Evolutionary conservation across 2,113 vertebrate genomes (phyloP), one percentile per base, ranked within the genome.

Genomic region (Melospiza melodia): DNA sequence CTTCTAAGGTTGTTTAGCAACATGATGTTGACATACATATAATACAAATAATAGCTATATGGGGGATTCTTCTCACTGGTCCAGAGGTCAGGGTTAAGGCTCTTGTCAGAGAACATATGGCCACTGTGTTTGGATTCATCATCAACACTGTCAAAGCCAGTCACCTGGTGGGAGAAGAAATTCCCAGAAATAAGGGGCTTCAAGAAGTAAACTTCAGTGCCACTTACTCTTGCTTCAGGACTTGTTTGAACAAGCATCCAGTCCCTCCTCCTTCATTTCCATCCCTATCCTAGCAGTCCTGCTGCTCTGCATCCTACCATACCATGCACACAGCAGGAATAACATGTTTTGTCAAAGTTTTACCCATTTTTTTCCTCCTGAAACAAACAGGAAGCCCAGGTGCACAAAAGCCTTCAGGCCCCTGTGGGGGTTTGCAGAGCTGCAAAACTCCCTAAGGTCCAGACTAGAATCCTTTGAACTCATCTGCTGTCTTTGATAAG

Each of bases 1-100:
- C 98, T 99, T 95, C 99, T 98, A 77, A 99, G 98, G 97, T 99
- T 99, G 98, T 99, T 99, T 76, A 99, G 98, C 96, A 99, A 98
- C 99, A 99, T 99, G 97, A 99, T 98, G 98, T 99, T 99, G 96
- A 98, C 98, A 7, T 99, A 99, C 99, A 99, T 99, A 78, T 99
- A 99, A 96, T 99, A 99, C 86, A 99, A 97, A 96, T 99, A 99
- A 97, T 99, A 99, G 80, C 98, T 99, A 85, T 99, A 99, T 0
- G 99, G 99, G 4, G 99, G 99, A 97, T 99, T 99, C 81, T 99
- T 98, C 24, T 99, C 98, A 5, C 95, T 96, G 57, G 97, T 99
- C 99, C 99, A 99, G 30, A 97, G 93, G 79, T 99, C 99, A 20
- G 99, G 99, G 94, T 97, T 99, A 41, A 99, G 99, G 96, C 99